Evolutionary conservation across 2,113 vertebrate genomes (phyloP), one percentile per base, ranked within the genome.

Genomic region (Erpornis zantholeuca): DNA sequence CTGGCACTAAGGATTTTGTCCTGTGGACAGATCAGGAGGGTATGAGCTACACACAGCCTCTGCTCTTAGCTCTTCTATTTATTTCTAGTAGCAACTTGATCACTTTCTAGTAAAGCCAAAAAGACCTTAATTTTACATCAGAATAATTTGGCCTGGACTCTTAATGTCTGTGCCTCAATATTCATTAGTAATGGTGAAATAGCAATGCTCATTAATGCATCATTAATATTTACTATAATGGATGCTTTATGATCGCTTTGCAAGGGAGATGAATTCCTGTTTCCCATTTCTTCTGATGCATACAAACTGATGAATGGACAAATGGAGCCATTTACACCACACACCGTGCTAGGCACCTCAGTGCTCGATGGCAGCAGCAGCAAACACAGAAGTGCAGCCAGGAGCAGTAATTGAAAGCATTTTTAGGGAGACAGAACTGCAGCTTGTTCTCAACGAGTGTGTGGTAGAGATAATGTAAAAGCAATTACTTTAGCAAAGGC

Each of bases 401-500:
- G 85, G 36, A 92, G 11, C 57, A 5, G 31, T 79, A 86, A 93
- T 42, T 88, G 94, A 84, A 76, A 92, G 82, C 76, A 83, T 21
- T 49, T 61, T 72, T 83, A 83, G n/a, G 79, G 86, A 88, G n/a
- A 65, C 80, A 72, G 56, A 92, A 33, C 80, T 68, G 65, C n/a
- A 90, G 77, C 60, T 92, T 57, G 77, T 40, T 57, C 85, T 76
- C 36, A 83, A 88, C 23, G 0, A 85, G 65, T 65, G 90, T 86
- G 92, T 1, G 40, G 73, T 15, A 35, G 61, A 95, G 96, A 96
- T 95, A 97, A 95, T 88, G 92, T 42, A 94, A 94, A 96, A 92
- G 83, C 90, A 93, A 96, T 96, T 96, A 93, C 86, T 95, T 96
- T 84, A 86, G 86, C 82, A 82, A 66, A 95, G 69, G 80, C 80